Base-by-base conservation (phyloP, 2,888 invertebrate genomes). In the Lamellibrachia columna region DNA sequence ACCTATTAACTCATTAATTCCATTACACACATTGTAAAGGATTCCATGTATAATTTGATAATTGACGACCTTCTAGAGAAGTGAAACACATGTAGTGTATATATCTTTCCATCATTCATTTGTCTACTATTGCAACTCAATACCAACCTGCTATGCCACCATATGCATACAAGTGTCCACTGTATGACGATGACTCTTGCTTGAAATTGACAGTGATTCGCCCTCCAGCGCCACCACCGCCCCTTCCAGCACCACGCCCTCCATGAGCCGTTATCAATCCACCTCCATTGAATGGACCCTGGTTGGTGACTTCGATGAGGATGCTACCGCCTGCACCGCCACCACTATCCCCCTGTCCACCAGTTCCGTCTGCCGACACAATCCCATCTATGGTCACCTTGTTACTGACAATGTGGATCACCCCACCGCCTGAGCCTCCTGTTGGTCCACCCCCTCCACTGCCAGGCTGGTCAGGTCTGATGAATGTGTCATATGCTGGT, bases 321-420 rank as follows among this genome's bases (percentile, higher is more conserved):
- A 95, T 94, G 93, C 95, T 95, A 8, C 95, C 95, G 9, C 95
- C 95, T 93, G 95, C 95, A 1, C 95, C 95, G 40, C 94, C 95
- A 52, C 95, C 95, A 6, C 75, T 75, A n/a, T 75, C 75, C 15
- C 75, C 75, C 75, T 75, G 75, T 75, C 75, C 75, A 75, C 15
- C 75, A 15, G 22, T 75, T n/a, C 75, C 75, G 22, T 75, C 75
- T n/a, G 75, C 75, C n/a, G 75, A 75, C 75, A 75, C 75, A 4
- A 6, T 75, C 6, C 75, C 75, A 22, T 75, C 3, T 75, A 75
- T 75, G 11, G 75, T 75, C 75, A 75, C 75, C 75, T 75, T 75
- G 22, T 3, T 75, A n/a, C 75, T 75, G 75, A 75, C 75, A n/a
- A 75, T 75, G 75, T 75, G 75, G 75, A 75, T 22, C 15, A 75